These are phyloP conservation scores for Kryptolebias ocellatus DNA, from an alignment of 2,797 vertebrate species.

Conservation along the genomic window DNA sequence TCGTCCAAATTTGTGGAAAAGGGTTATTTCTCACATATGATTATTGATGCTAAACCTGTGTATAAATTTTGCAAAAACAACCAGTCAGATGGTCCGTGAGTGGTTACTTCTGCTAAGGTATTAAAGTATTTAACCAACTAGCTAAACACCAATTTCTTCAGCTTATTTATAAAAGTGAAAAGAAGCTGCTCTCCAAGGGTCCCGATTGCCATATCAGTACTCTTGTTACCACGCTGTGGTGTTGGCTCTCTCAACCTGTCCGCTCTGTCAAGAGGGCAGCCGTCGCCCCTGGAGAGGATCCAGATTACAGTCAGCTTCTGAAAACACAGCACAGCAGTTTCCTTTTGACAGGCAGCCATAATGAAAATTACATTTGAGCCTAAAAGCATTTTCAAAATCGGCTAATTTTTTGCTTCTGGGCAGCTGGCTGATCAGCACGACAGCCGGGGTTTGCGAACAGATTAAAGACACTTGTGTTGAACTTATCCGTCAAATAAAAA, in stretches of 20 bases:
- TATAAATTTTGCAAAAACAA: no score
- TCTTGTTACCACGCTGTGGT: slow-evolving; percentile 33
- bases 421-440: slow-evolving; percentile 14
- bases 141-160: no score
- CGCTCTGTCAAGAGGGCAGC: slow-evolving; percentile 47
- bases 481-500: background rate
- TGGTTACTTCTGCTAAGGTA: no score
- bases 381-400: slow-evolving; percentile 32
- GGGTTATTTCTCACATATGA: no score
- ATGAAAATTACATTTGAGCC: slow-evolving; percentile 40
- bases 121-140: no score
- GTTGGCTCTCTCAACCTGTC: slow-evolving; percentile 7
- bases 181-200: slow-evolving; percentile 12
- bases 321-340: slow-evolving; percentile 54
- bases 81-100: no score
- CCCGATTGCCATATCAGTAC: slow-evolving; percentile 43
- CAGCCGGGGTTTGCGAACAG: background rate
- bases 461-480: slow-evolving; percentile 7
- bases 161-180: no score
- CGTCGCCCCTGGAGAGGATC: slow-evolving; percentile 50
- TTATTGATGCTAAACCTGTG: no score
- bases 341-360: slow-evolving; percentile 34
- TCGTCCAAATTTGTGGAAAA: no score
- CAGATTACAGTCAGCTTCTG: slow-evolving; percentile 53
- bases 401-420: slow-evolving; percentile 5